A percentile compares a stretch with the other conserved stretches of the same genome.
Conservation (phyloP, 2,113 vertebrate genomes). For the Tor tambroides region DNA sequence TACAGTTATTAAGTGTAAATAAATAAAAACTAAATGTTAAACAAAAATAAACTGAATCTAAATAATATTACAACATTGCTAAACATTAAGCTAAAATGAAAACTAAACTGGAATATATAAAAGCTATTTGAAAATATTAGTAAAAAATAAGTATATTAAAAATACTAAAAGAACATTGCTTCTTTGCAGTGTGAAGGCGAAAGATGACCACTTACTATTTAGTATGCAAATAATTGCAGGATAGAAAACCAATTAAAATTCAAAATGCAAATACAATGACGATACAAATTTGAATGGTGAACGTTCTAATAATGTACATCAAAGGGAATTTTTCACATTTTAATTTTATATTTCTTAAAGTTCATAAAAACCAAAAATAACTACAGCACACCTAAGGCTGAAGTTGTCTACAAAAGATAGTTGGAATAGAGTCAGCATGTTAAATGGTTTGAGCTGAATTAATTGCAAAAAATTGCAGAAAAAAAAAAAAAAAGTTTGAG, state of each 20-base stretch:
- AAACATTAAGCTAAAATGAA: not conserved
- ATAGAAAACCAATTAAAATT: not conserved
- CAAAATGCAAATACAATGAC: not conserved
- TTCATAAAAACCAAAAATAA: not conserved
- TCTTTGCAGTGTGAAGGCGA: not conserved
- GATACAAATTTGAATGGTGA: not conserved
- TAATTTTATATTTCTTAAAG: not conserved
- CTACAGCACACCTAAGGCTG: not conserved
- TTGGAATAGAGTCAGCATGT: not conserved
- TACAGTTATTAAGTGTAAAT: not conserved
- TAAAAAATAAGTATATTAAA: not conserved
- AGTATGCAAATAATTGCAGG: not conserved
- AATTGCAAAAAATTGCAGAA: not conserved
- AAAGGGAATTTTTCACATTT: not conserved
- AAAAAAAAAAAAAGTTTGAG: not conserved
- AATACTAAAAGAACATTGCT: not conserved
- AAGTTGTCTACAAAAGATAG: not conserved
- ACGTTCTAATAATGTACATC: not conserved
- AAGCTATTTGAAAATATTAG: not conserved
- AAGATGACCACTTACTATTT: not conserved
- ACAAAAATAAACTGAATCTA: not conserved
- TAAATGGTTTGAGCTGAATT: not conserved
- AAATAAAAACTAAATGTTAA: not conserved
- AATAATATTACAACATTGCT: not conserved
- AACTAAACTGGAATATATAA: not conserved